A percentile compares a stretch with the other conserved stretches of the same genome.
These are phyloP conservation scores for Anguilla marmorata DNA, from an alignment of 2,797 vertebrate species.

Conservation along the genomic window DNA sequence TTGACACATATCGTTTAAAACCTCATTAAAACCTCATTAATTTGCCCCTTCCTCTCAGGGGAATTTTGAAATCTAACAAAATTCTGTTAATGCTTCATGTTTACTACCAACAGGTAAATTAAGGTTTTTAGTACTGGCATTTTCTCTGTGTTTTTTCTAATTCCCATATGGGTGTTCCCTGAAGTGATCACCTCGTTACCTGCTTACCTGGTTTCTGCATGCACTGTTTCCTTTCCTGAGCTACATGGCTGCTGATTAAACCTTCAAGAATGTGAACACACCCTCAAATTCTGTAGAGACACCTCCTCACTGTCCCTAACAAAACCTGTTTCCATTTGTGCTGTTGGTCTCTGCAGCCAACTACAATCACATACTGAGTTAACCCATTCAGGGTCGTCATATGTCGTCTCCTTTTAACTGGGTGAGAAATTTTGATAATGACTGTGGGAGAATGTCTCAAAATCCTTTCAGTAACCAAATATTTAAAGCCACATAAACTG, in stretches of 20 bases:
- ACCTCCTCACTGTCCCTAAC: conserved; percentile 38
- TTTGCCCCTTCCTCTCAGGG: neutral
- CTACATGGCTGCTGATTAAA: conserved; percentile 43
- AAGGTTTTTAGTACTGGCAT: neutral
- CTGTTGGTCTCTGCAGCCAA: neutral
- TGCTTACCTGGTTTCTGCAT: conserved; percentile 27
- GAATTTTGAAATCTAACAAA: neutral
- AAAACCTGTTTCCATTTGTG: conserved; percentile 46
- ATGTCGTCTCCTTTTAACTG: neutral
- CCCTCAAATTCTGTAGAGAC: conserved; percentile 55
- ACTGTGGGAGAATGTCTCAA: neutral
- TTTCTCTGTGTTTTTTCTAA: neutral
- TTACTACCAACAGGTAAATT: neutral
- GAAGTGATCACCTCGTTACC: conserved; percentile 7
- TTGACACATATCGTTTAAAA: neutral
- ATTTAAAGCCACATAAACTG: neutral
- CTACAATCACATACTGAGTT: neutral
- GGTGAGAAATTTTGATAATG: neutral
- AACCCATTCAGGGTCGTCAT: neutral
- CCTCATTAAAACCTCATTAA: neutral
- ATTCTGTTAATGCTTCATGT: neutral
- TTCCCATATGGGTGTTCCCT: neutral
- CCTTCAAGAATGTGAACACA: conserved; percentile 70
- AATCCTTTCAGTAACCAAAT: neutral
- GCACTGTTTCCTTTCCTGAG: conserved; percentile 25